A percentile compares a stretch with the other conserved stretches of the same genome.
phyloP scores from a whole-genome alignment of 2,113 vertebrate species.

The Myiozetetes cayanensis region DNA sequence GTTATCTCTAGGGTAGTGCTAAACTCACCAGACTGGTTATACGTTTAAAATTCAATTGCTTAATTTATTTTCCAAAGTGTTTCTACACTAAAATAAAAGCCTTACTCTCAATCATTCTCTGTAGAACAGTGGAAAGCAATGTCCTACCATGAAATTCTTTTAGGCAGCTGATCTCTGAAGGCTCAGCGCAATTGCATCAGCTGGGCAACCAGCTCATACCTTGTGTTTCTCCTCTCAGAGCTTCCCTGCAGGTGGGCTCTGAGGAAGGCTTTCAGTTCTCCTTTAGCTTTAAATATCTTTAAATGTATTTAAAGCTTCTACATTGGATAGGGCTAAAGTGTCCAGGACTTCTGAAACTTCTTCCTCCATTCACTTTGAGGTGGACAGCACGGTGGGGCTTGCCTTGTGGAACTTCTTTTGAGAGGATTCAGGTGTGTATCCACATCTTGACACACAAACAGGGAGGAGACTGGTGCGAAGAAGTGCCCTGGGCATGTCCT shows the following conservation, averaged over 20 bases:
- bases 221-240: background rate
- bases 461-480: accelerated
- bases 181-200: background rate
- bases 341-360: background rate
- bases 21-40: background rate
- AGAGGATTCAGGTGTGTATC: background rate
- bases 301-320: background rate
- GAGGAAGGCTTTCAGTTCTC: background rate
- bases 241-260: background rate
- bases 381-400: accelerated
- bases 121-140: background rate
- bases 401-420: background rate
- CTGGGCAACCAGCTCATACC: background rate
- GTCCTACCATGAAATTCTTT: background rate
- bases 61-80: background rate
- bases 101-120: background rate
- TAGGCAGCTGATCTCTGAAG: background rate
- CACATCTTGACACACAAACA: background rate
- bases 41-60: background rate
- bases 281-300: background rate
- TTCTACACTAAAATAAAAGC: background rate
- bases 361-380: background rate
- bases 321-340: accelerated
- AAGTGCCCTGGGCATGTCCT: background rate
- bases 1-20: background rate